phyloP scores from a whole-genome alignment of 2,888 invertebrate genomes.

The Chymomyza procnemis region DNA sequence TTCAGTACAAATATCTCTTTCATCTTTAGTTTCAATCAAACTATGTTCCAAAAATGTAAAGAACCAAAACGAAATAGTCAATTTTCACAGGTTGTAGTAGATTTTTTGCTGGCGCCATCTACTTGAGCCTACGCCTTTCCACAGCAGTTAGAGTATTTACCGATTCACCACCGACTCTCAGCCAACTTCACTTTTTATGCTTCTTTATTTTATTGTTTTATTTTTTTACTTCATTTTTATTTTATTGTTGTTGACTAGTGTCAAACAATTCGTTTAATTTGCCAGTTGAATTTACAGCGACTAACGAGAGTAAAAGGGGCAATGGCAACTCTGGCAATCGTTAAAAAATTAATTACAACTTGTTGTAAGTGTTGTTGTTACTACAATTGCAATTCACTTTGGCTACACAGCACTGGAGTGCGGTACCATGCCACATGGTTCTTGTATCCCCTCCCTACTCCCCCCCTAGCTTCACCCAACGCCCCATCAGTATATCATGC shows the following conservation, averaged over 20 bases:
- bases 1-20: too few species aligned
- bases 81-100: too few species aligned
- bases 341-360: conserved; percentile 59
- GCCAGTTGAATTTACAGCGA: conserved; percentile 48
- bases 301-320: conserved; percentile 23
- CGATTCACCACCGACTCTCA: neutral
- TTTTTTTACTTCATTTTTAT: conserved; percentile 5
- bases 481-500: neutral
- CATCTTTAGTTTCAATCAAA: too few species aligned
- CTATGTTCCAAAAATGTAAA: too few species aligned
- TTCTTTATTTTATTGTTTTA: conserved; percentile 20
- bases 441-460: too few species aligned
- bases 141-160: neutral
- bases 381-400: neutral
- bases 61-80: too few species aligned
- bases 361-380: neutral
- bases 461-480: too few species aligned
- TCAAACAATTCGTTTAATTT: conserved; percentile 60
- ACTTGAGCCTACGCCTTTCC: too few species aligned
- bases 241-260: conserved; percentile 18
- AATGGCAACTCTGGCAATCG: conserved; percentile 37
- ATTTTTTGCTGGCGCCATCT: too few species aligned
- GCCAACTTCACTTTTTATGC: neutral
- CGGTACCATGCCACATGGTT: neutral
- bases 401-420: too few species aligned